phyloP scores from a whole-genome alignment of 2,797 vertebrate species.

The Intellagama lesueurii region DNA sequence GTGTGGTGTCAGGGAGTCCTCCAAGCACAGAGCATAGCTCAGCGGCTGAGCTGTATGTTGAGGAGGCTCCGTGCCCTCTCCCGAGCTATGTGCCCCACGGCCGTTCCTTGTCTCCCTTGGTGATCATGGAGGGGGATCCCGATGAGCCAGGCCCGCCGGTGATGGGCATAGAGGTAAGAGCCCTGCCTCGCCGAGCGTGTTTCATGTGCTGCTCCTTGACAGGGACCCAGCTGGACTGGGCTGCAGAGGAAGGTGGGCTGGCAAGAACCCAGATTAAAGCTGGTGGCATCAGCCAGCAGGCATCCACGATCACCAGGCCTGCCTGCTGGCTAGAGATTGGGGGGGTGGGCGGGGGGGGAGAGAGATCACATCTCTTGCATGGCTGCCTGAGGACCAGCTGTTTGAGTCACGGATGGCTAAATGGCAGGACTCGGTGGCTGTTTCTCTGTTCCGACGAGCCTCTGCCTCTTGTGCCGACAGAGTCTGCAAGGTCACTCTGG shows the following conservation, averaged over 20 bases:
- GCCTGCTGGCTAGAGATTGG: too few relatives aligned
- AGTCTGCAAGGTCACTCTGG: background rate
- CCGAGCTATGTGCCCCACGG: conserved; percentile 54
- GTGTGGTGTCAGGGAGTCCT: background rate
- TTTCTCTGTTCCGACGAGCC: background rate
- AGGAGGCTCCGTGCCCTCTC: background rate
- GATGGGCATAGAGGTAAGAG: background rate
- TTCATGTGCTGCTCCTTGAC: background rate
- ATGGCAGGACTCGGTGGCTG: background rate
- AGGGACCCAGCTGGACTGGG: too few relatives aligned
- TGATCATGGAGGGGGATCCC: background rate
- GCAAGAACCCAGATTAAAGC: too few relatives aligned
- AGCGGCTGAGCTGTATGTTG: background rate
- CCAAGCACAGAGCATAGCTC: accelerated
- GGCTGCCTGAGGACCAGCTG: too few relatives aligned
- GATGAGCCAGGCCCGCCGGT: too few relatives aligned
- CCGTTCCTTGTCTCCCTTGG: conserved; percentile 32
- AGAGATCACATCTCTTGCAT: too few relatives aligned
- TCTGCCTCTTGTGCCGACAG: background rate
- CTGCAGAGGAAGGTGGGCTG: too few relatives aligned
- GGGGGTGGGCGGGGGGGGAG: too few relatives aligned
- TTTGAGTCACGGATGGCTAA: too few relatives aligned
- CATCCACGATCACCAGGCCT: too few relatives aligned
- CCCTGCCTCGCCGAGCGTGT: too few relatives aligned
- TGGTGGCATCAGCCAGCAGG: too few relatives aligned